Conservation (phyloP, 1,140 invertebrate species). For the Pseudomyrmex sp. region DNA sequence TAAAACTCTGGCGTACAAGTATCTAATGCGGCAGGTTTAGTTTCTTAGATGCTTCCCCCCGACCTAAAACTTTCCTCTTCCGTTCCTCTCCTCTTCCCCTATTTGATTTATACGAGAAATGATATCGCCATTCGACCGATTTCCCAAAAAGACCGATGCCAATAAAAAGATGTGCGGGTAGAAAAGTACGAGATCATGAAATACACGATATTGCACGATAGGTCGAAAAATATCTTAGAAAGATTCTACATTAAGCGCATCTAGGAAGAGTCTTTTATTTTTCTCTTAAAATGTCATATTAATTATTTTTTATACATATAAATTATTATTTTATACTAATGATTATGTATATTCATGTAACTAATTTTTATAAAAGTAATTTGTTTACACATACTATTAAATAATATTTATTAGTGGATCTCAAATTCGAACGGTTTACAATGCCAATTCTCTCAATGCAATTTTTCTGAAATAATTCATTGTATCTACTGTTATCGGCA, state of each 20-base stretch:
- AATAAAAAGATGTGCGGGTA: constrained; percentile 13
- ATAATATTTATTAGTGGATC: too few relatives aligned
- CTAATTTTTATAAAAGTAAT: too few relatives aligned
- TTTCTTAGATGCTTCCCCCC: constrained; percentile 48
- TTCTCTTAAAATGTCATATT: too few relatives aligned
- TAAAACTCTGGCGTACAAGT: constrained; percentile 58
- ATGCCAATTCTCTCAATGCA: constrained; percentile 9
- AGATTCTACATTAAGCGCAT: too few relatives aligned
- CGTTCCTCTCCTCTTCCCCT: not conserved
- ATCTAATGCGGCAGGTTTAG: constrained; percentile 50
- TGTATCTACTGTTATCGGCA: not conserved
- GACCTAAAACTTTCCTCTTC: constrained; percentile 34
- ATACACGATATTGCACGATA: too few relatives aligned
- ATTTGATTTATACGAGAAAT: constrained; percentile 36
- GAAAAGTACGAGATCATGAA: not conserved
- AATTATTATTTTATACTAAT: too few relatives aligned
- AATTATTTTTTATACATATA: too few relatives aligned
- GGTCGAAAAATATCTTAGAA: not conserved
- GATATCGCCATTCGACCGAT: not conserved
- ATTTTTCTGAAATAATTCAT: constrained; percentile 14
- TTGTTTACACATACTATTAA: too few relatives aligned
- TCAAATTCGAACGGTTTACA: not conserved
- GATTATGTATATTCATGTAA: too few relatives aligned
- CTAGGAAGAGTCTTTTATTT: too few relatives aligned
- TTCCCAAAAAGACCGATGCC: not conserved